Evolutionary conservation across 2,797 vertebrate genomes (phyloP).

Genomic region (Cirrhinus molitorella): DNA sequence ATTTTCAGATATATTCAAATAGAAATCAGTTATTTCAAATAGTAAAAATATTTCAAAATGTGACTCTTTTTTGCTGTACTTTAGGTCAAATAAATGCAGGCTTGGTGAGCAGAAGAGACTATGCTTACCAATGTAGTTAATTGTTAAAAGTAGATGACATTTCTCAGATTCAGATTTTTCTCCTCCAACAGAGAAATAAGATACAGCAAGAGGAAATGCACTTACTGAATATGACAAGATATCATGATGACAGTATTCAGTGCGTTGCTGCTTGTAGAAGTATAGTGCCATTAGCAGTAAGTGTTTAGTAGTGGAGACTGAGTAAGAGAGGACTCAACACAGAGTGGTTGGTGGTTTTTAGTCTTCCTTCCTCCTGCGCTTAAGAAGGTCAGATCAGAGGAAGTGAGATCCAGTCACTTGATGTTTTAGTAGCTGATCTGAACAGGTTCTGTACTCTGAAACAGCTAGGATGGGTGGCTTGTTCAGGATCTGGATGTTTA

Average conservation of each 20-base stretch:
- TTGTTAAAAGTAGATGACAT: neutral
- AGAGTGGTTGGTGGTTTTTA: constrained; percentile 18
- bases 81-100: no score
- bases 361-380: constrained; percentile 1
- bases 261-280: neutral
- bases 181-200: no score
- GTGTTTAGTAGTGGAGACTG: neutral
- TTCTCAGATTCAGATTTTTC: no score
- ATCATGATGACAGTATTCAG: neutral
- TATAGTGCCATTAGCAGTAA: constrained; percentile 11
- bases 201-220: no score
- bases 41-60: no score
- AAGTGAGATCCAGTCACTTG: neutral
- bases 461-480: neutral
- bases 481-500: neutral
- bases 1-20: no score
- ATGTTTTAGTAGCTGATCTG: neutral
- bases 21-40: no score
- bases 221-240: neutral
- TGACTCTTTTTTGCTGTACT: no score
- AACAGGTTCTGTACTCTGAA: neutral
- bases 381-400: neutral
- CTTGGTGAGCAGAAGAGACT: no score
- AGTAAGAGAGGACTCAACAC: neutral
- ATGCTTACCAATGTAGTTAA: neutral